These are phyloP conservation scores for Baronia brevicornis DNA, from an alignment of 2,888 invertebrate genomes.

Conservation along the genomic window DNA sequence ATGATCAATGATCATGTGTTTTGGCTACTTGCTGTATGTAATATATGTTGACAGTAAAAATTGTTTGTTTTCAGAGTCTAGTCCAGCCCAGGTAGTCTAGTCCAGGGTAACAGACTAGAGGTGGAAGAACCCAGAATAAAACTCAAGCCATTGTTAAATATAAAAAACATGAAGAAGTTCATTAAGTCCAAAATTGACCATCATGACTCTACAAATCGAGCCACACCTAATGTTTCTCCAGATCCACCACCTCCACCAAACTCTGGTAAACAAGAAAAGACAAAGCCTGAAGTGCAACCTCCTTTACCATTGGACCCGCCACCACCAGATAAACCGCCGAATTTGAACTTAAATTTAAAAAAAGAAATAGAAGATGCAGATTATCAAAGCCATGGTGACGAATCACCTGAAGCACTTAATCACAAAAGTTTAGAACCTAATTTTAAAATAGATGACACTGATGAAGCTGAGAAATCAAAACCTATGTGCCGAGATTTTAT, in stretches of 20 bases:
- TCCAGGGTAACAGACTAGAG: constrained; percentile 23
- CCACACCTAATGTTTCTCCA: constrained; percentile 5
- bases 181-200: constrained; percentile 39
- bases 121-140: constrained; percentile 28
- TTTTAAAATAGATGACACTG: constrained; percentile 4
- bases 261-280: constrained; percentile 1
- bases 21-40: background rate
- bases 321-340: constrained; percentile 17
- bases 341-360: constrained; percentile 17
- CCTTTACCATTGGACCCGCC: constrained; percentile 25
- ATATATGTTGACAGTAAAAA: background rate
- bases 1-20: background rate
- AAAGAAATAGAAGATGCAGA: constrained; percentile 20
- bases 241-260: constrained; percentile 6
- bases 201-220: constrained; percentile 21
- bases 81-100: no score
- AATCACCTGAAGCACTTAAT: background rate
- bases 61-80: constrained; percentile 17
- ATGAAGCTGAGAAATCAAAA: constrained; percentile 8
- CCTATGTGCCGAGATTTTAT: constrained; percentile 48
- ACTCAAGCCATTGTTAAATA: constrained; percentile 47
- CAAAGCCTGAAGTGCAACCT: constrained; percentile 19
- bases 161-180: constrained; percentile 56
- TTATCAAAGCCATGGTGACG: constrained; percentile 8
- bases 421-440: constrained; percentile 1